Base-by-base conservation (phyloP, 92 coral and sea anemone genomes). In the Paragorgia papillata region DNA sequence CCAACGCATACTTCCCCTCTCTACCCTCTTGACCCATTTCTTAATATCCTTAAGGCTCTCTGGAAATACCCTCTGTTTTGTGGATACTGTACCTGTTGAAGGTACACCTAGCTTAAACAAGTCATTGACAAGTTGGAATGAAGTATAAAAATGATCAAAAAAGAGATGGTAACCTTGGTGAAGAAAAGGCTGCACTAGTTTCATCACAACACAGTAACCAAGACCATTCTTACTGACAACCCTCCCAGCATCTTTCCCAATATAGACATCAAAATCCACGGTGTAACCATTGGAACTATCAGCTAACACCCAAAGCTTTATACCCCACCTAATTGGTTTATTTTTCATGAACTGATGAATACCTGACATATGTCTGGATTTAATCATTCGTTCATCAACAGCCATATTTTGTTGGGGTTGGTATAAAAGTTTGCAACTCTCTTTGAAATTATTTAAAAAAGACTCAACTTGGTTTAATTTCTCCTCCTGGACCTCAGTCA, bases 131-230 rank as follows among this genome's bases (percentile, higher is more conserved):
- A 81, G 84, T 54, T 64, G 77, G 7, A 74, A 28, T 7, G 90
- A 86, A 15, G 87, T 83, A 28, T 80, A 89, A 49, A 76, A 83
- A 58, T 86, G 76, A 41, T 89, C 89, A 54, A 83, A 43, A 79
- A 41, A 89, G 39, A 90, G 54, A 59, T 90, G 84, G 54, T 89
- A 89, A 54, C 95, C 95, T 28, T 86, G 86, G 66, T 74, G 68
- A 19, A 79, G 57, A 51, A 5, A 51, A 54, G 82, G 83, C 51
- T 79, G 21, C 70, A 83, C 48, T 17, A 84, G 77, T 57, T 79
- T 62, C 88, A 73, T 86, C 0, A 86, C 88, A 8, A 89, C 87
- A 80, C 82, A 87, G 75, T 89, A 89, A 5, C 86, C 90, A 4
- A 89, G 83, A 35, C 90, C 88, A 83, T 89, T 51, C 13, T 14